Evolutionary conservation across 2,888 invertebrate species (phyloP).

Genomic region (Macrophya alboannulata): DNA sequence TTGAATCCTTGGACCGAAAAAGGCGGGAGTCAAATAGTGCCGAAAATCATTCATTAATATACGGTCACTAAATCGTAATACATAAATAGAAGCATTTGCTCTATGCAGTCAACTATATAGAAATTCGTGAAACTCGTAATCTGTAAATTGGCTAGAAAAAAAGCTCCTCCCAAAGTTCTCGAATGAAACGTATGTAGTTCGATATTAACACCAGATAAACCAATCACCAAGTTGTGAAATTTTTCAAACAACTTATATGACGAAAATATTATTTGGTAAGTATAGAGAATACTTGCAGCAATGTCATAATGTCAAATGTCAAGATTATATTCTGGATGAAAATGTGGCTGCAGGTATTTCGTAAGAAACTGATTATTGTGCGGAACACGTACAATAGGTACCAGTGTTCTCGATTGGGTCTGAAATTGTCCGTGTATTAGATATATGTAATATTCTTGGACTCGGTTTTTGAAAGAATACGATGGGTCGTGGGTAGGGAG

Average conservation of each 20-base stretch:
- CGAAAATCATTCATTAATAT: neutral
- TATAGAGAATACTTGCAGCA: neutral
- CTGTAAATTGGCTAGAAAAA: neutral
- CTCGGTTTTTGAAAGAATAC: neutral
- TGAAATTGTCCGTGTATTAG: constrained; percentile 17
- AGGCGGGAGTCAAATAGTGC: neutral
- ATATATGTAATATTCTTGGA: constrained; percentile 28
- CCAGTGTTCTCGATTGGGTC: constrained; percentile 3
- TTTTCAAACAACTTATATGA: neutral
- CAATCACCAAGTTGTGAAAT: neutral
- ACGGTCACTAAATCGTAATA: neutral
- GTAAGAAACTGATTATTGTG: neutral
- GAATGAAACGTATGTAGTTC: neutral
- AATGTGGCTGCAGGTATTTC: neutral
- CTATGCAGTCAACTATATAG: neutral
- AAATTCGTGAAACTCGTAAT: neutral
- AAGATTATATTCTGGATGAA: neutral
- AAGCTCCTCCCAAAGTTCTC: neutral
- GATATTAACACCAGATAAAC: neutral
- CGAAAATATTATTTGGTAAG: neutral
- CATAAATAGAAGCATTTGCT: neutral
- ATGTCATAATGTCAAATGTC: neutral
- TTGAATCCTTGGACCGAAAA: constrained; percentile 6
- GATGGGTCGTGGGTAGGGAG: neutral
- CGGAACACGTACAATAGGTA: constrained; percentile 7